Conservation (phyloP, 2,797 vertebrate genomes). For the Falco novaeseelandiae region DNA sequence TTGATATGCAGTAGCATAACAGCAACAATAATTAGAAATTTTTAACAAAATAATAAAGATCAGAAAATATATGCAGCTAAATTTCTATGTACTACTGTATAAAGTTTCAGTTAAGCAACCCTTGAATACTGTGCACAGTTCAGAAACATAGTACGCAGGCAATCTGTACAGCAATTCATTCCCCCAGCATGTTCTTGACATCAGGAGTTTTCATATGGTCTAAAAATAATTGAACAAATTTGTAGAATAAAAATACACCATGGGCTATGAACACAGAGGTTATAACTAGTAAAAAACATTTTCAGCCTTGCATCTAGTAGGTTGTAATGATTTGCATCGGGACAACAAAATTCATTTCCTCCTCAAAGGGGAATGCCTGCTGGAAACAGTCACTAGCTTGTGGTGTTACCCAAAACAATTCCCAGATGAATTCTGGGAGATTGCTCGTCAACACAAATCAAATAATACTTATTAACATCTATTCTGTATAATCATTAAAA, state of each 20-base stretch:
- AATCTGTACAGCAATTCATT: background rate
- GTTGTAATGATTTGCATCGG: background rate
- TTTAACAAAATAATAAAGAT: background rate
- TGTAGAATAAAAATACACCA: background rate
- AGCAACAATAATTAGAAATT: background rate
- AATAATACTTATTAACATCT: background rate
- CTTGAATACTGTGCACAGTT: background rate
- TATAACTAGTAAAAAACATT: background rate
- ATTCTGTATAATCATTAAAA: background rate
- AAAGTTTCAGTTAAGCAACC: background rate
- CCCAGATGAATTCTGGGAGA: background rate
- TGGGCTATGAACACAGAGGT: background rate
- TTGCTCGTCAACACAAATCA: background rate
- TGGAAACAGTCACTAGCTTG: background rate
- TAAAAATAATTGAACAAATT: background rate
- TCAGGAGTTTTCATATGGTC: background rate
- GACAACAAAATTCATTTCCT: background rate
- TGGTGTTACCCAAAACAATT: background rate
- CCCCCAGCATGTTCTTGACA: background rate
- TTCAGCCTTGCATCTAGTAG: background rate
- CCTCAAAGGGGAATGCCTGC: background rate
- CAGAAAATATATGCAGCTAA: background rate
- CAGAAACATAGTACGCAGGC: background rate
- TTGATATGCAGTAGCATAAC: background rate
- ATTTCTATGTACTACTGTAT: background rate